Conservation (phyloP, 2,888 invertebrate genomes). For the Tinea pellionella region DNA sequence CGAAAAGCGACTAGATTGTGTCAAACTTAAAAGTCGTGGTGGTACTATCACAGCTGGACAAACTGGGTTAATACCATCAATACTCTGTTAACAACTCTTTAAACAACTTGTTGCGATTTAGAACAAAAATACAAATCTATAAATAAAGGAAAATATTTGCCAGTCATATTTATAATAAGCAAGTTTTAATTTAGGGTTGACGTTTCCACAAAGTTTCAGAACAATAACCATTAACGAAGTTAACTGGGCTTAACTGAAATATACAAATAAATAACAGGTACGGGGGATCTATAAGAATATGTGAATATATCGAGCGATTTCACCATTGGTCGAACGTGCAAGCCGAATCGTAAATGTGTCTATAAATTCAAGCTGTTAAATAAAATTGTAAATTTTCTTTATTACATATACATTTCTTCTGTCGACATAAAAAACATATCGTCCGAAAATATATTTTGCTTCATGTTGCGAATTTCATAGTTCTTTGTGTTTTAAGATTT, state of each 20-base stretch:
- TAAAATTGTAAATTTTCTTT: slow-evolving; percentile 7
- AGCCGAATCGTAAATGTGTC: neutral
- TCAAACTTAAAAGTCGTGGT: no score
- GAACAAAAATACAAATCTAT: no score
- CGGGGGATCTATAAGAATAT: neutral
- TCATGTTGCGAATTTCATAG: neutral
- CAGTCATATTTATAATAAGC: neutral
- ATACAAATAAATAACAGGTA: neutral
- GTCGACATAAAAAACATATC: neutral
- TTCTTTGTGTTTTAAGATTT: neutral
- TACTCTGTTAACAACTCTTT: no score
- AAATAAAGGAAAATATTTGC: neutral
- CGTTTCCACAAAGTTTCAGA: neutral
- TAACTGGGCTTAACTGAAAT: neutral
- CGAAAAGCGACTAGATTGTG: no score
- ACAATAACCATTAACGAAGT: neutral
- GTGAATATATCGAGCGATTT: neutral
- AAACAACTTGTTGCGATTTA: no score
- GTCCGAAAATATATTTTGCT: neutral
- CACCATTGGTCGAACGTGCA: neutral
- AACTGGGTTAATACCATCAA: no score
- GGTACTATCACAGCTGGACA: no score
- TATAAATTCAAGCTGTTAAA: neutral
- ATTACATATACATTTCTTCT: slow-evolving; percentile 3
- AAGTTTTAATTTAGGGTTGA: neutral